Percentiles rank a stretch among this genome's conserved stretches.
Evolutionary conservation across 2,113 vertebrate genomes (phyloP).

Genomic region (Coryphaenoides rupestris): DNA sequence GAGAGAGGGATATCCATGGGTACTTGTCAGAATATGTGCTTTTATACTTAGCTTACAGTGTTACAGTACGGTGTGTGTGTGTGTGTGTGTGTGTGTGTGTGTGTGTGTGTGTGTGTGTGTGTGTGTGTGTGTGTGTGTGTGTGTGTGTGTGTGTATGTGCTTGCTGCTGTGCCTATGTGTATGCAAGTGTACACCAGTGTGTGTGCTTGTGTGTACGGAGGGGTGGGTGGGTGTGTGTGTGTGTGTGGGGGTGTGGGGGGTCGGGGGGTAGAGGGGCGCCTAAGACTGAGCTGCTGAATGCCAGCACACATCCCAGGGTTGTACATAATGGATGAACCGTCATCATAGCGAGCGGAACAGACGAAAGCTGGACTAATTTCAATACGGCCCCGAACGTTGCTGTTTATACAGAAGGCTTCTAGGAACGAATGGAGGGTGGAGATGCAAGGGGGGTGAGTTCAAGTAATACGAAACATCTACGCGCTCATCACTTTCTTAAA

Average conservation of each 20-base stretch:
- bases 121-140: conserved; percentile 5
- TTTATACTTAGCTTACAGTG: not conserved
- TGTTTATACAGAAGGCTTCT: conserved; percentile 51
- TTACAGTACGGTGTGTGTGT: too few relatives aligned
- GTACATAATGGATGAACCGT: conserved; percentile 56
- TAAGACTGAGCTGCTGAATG: not conserved
- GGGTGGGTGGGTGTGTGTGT: not conserved
- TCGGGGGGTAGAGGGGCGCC: not conserved
- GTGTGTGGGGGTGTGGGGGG: not conserved
- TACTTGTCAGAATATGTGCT: too few relatives aligned
- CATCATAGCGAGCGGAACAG: conserved; percentile 39
- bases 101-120: not conserved
- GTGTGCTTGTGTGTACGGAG: not conserved
- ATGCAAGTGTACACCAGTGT: not conserved
- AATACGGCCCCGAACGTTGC: conserved; percentile 54
- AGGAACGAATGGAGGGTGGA: conserved; percentile 12
- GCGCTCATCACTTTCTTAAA: not conserved
- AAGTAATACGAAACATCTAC: not conserved
- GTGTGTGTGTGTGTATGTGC: not conserved
- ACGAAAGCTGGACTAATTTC: conserved; percentile 50
- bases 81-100: not conserved
- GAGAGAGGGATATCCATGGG: too few relatives aligned
- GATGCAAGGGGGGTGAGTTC: not conserved
- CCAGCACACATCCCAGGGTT: conserved; percentile 8
- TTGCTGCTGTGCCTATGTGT: too few relatives aligned